phyloP scores from a whole-genome alignment of 1,140 invertebrate species.

The Lasioglossum albipes region DNA sequence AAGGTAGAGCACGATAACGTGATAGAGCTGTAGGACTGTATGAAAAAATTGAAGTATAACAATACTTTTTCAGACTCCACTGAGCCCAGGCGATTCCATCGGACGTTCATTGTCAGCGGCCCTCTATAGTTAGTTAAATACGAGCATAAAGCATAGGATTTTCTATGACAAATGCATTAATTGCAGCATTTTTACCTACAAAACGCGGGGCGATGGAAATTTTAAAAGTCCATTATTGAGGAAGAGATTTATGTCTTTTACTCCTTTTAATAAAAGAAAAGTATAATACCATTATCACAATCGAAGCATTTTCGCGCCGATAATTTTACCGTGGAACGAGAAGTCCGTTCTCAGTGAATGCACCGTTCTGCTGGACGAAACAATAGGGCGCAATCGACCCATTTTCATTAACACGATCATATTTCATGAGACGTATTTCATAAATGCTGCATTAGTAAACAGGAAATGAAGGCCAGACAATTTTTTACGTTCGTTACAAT shows the following conservation, averaged over 20 bases:
- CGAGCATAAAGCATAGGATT: background rate
- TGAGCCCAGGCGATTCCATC: too few relatives aligned
- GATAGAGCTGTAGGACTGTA: too few relatives aligned
- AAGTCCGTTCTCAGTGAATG: constrained; percentile 36
- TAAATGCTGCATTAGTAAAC: constrained; percentile 44
- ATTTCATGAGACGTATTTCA: constrained; percentile 41
- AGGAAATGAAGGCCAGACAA: constrained; percentile 36
- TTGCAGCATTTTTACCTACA: background rate
- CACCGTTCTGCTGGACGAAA: constrained; percentile 33
- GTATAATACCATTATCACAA: constrained; percentile 34
- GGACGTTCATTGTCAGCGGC: background rate
- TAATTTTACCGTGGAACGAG: constrained; percentile 39
- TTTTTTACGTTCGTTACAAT: background rate
- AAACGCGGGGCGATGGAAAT: background rate
- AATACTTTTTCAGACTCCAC: too few relatives aligned
- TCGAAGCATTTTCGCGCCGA: constrained; percentile 40
- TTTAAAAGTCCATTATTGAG: background rate
- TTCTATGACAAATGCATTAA: background rate
- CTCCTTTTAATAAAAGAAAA: background rate
- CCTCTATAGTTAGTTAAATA: background rate
- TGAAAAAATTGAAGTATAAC: too few relatives aligned
- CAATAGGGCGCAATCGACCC: constrained; percentile 44
- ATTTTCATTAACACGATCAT: constrained; percentile 49
- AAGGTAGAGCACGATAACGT: too few relatives aligned
- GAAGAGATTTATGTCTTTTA: background rate